phyloP scores from a whole-genome alignment of 2,888 invertebrate genomes.

The Venustoraphidia nigricollis region DNA sequence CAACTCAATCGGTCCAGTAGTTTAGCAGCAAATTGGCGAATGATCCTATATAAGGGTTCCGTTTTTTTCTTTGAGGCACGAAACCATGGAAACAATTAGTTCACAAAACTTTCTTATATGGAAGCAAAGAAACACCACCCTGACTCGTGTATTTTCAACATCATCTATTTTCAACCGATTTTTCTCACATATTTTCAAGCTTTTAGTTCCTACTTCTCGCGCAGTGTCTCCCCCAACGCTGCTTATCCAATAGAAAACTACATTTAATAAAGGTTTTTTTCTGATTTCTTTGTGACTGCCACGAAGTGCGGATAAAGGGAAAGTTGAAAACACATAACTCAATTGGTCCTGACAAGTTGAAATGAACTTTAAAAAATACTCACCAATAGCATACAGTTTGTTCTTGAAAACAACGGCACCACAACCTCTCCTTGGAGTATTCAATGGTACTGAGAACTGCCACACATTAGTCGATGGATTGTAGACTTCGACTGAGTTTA shows the following conservation, averaged over 20 bases:
- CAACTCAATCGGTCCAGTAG: too few species aligned
- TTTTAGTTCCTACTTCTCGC: too few species aligned
- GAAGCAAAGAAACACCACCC: not conserved
- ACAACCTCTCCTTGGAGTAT: constrained; percentile 57
- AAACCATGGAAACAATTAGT: not conserved
- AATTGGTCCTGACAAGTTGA: not conserved
- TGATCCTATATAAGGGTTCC: too few species aligned
- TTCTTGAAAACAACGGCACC: constrained; percentile 56
- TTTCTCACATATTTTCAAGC: too few species aligned
- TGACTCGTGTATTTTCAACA: too few species aligned
- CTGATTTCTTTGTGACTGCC: not conserved
- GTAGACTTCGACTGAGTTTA: constrained; percentile 51
- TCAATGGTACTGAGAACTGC: constrained; percentile 41
- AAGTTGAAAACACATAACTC: not conserved
- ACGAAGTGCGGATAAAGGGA: not conserved
- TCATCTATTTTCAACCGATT: too few species aligned
- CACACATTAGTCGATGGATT: constrained; percentile 44
- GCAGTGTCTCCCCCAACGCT: too few species aligned
- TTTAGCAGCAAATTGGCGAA: too few species aligned
- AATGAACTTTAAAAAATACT: constrained; percentile 1
- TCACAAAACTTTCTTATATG: not conserved
- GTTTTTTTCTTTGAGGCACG: too few species aligned
- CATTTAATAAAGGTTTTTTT: not conserved
- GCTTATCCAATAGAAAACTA: too few species aligned
- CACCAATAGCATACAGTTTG: constrained; percentile 36